Evolutionary conservation across 2,888 invertebrate genomes (phyloP).

Genomic region (Oithona nana): DNA sequence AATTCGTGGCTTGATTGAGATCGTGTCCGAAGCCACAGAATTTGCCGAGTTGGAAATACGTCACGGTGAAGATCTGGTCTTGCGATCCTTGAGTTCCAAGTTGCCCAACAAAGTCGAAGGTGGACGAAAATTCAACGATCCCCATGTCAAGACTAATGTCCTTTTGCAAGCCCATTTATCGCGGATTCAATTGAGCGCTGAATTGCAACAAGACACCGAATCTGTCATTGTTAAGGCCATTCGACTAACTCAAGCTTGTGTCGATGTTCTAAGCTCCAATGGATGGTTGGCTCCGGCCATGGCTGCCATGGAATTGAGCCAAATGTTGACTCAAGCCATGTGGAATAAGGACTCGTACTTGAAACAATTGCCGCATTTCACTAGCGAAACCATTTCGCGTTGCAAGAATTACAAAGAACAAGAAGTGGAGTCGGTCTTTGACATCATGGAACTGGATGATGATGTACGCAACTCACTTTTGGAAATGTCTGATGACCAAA

Average conservation of each 20-base stretch:
- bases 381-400: conserved; percentile 61
- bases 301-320: conserved; percentile 97
- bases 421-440: conserved; percentile 77
- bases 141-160: conserved; percentile 88
- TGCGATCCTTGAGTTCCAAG: conserved; percentile 41
- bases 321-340: conserved; percentile 99
- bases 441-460: conserved; percentile 88
- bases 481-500: conserved; percentile 50
- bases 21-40: conserved; percentile 92
- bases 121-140: conserved; percentile 71
- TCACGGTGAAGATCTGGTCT: conserved; percentile 78
- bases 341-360: conserved; percentile 97
- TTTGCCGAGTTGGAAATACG: conserved; percentile 83
- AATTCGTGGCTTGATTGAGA: conserved; percentile 86
- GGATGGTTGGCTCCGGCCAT: conserved; percentile 97
- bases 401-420: conserved; percentile 77
- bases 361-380: conserved; percentile 90
- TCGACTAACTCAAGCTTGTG: conserved; percentile 49
- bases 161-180: conserved; percentile 88
- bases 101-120: conserved; percentile 45
- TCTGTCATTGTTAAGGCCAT: conserved; percentile 54
- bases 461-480: conserved; percentile 54
- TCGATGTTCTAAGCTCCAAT: conserved; percentile 77
- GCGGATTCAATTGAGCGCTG: conserved; percentile 79
- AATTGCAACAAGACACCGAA: conserved; percentile 89